phyloP scores from a whole-genome alignment of 2,797 vertebrate species.

The Aplochiton taeniatus region DNA sequence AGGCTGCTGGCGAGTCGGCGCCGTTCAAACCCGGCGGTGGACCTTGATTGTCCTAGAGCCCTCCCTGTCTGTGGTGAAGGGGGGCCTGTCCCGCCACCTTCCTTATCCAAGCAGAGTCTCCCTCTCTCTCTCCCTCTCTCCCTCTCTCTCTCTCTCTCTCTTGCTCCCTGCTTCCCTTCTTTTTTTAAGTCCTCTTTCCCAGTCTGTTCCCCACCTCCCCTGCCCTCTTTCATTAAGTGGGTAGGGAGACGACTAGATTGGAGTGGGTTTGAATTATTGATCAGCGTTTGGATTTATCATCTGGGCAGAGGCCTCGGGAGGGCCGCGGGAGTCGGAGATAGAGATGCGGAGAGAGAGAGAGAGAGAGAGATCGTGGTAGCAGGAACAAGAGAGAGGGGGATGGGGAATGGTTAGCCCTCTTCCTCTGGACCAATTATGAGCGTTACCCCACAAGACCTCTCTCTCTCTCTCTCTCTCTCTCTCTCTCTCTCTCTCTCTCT shows the following conservation, averaged over 20 bases:
- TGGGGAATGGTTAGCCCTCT: conserved; percentile 45
- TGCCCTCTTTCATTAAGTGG: not conserved
- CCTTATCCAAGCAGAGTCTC: too few species aligned
- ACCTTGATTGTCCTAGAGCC: too few species aligned
- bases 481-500: not conserved
- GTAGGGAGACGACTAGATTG: conserved; percentile 14
- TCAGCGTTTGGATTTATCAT: conserved; percentile 65
- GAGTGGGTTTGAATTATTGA: conserved; percentile 76
- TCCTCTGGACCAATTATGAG: conserved; percentile 66
- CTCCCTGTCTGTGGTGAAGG: too few species aligned
- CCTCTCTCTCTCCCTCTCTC: not conserved
- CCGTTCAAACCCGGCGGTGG: too few species aligned
- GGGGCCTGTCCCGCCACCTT: too few species aligned
- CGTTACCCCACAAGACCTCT: conserved; percentile 55
- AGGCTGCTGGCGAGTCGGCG: too few species aligned
- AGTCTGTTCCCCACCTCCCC: not conserved
- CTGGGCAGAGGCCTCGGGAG: conserved; percentile 32
- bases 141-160: not conserved
- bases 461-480: conserved; percentile 35
- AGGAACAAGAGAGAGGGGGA: conserved; percentile 21
- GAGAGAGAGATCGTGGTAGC: conserved; percentile 2
- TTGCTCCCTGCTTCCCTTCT: not conserved
- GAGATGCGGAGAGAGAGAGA: conserved; percentile 1
- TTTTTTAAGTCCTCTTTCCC: not conserved
- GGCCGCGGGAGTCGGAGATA: conserved; percentile 28